Conservation (phyloP, 2,797 vertebrate species). For the Erethizon dorsatum region DNA sequence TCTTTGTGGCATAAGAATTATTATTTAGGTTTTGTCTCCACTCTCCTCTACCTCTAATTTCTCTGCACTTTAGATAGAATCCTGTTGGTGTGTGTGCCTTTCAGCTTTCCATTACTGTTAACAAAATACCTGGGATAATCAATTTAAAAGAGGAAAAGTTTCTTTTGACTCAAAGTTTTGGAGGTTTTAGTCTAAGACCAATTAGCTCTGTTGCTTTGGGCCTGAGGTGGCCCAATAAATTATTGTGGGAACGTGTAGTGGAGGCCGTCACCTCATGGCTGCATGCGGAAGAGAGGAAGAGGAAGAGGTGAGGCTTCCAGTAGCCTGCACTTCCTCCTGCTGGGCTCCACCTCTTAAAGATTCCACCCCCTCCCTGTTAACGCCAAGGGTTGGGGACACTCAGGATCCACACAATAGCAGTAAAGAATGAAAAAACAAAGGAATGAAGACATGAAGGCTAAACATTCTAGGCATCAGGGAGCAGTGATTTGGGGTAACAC, state of each 20-base stretch:
- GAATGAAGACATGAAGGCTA: not conserved
- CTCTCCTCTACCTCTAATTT: not conserved
- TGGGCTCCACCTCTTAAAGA: not conserved
- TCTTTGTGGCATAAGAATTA: not conserved
- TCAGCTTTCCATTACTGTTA: not conserved
- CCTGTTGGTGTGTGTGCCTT: not conserved
- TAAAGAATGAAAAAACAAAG: not conserved
- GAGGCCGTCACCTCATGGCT: not conserved
- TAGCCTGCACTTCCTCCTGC: not conserved
- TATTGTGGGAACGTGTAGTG: too few species aligned
- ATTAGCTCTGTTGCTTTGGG: not conserved
- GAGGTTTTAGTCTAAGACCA: not conserved
- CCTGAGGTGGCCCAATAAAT: not conserved
- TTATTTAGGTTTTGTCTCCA: not conserved
- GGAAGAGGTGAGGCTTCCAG: not conserved
- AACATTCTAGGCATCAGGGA: not conserved
- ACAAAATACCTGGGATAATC: not conserved
- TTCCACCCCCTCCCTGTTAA: not conserved
- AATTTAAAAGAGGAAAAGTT: not conserved
- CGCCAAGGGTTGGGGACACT: not conserved
- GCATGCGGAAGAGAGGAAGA: not conserved
- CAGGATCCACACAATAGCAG: not conserved
- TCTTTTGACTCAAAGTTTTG: not conserved
- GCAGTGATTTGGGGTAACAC: not conserved
- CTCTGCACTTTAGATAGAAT: slow-evolving; percentile 25